Evolutionary conservation across 2,113 vertebrate species (phyloP).

Genomic region (Guaruba guarouba): DNA sequence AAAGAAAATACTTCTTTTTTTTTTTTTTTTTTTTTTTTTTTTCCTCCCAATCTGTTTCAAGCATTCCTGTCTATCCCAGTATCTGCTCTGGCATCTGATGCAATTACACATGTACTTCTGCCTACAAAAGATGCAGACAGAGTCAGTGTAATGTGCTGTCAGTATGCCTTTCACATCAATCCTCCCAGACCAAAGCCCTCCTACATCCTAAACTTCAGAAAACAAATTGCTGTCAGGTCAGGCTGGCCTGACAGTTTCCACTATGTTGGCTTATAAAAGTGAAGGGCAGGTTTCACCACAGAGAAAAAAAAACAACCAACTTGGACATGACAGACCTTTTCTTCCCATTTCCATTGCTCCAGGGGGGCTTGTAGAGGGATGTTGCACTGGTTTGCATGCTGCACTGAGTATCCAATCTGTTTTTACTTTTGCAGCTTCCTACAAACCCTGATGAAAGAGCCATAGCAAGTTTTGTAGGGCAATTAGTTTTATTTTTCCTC

Average conservation of each 20-base stretch:
- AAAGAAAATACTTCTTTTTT: background rate
- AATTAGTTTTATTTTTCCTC: background rate
- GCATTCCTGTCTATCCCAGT: background rate
- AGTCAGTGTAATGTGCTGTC: background rate
- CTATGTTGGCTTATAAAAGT: constrained; percentile 35
- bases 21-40: background rate
- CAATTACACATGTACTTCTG: background rate
- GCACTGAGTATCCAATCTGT: background rate
- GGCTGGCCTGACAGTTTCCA: constrained; percentile 53
- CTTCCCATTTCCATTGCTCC: background rate
- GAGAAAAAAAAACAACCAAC: background rate
- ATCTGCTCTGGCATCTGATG: background rate
- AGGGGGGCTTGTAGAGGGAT: background rate
- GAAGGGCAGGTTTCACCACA: background rate
- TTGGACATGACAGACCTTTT: background rate
- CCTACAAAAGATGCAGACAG: background rate
- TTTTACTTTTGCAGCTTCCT: background rate
- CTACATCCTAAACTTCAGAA: background rate
- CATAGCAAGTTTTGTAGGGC: background rate
- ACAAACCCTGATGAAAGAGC: background rate
- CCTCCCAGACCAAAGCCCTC: background rate
- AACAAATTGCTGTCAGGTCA: constrained; percentile 4
- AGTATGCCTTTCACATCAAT: background rate
- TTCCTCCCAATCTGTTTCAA: background rate
- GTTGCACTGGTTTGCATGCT: background rate